Percentiles rank a stretch among this genome's conserved stretches.
These are phyloP conservation scores for Gymnothorax reevesii DNA, from an alignment of 2,797 vertebrate genomes.

Conservation along the genomic window DNA sequence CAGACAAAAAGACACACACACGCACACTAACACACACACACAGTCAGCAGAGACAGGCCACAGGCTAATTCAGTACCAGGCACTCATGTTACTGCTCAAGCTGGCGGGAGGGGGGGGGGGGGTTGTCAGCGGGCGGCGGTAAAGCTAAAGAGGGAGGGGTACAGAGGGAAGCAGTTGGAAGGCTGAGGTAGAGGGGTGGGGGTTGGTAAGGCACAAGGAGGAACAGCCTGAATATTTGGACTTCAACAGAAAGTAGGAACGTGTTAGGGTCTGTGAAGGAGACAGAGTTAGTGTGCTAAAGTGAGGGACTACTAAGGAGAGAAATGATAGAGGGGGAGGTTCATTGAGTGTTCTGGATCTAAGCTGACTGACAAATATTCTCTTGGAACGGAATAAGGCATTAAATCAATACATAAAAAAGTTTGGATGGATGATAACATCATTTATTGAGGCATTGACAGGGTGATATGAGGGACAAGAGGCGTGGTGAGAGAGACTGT, in stretches of 20 bases:
- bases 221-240: slow-evolving; percentile 49
- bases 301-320: not conserved
- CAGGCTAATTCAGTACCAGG: slow-evolving; percentile 65
- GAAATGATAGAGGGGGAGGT: not conserved
- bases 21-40: not conserved
- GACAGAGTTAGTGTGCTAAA: not conserved
- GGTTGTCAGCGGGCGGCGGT: slow-evolving; percentile 41
- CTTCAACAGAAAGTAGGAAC: slow-evolving; percentile 39
- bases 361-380: not conserved
- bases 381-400: not conserved
- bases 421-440: not conserved
- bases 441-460: not conserved
- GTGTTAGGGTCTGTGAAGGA: slow-evolving; percentile 8
- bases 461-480: not conserved
- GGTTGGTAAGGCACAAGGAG: slow-evolving; percentile 51
- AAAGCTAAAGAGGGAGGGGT: slow-evolving; percentile 31
- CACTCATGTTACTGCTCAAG: slow-evolving; percentile 65
- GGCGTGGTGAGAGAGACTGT: not conserved
- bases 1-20: slow-evolving; percentile 26
- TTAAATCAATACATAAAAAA: not conserved
- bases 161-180: not conserved
- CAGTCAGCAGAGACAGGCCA: slow-evolving; percentile 49
- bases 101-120: slow-evolving; percentile 46
- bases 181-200: slow-evolving; percentile 39
- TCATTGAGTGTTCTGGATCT: not conserved